Conservation (phyloP, 2,888 invertebrate genomes). For the Chalcosyrphus nemorum region DNA sequence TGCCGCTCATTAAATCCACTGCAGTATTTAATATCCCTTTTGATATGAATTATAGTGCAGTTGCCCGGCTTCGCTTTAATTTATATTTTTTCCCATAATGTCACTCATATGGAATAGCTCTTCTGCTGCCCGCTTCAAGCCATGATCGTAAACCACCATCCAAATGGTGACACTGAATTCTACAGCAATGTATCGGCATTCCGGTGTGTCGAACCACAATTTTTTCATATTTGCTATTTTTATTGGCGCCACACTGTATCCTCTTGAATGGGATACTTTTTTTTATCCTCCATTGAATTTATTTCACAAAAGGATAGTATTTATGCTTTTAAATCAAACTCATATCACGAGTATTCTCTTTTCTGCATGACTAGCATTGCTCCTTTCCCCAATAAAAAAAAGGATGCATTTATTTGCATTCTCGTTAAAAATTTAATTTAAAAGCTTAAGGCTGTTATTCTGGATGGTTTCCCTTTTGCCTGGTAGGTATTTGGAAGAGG, state of each 20-base stretch:
- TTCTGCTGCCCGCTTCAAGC: too few species aligned
- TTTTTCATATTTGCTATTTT: background rate
- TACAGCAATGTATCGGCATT: background rate
- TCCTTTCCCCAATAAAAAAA: background rate
- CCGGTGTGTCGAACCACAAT: background rate
- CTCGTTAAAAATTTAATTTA: background rate
- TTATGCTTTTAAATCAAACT: conserved; percentile 32
- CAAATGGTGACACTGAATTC: background rate
- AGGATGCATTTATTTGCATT: conserved; percentile 12
- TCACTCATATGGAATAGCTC: background rate
- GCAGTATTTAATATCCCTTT: background rate
- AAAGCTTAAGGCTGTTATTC: conserved; percentile 8
- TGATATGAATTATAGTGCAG: background rate
- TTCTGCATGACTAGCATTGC: conserved; percentile 5
- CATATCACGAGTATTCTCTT: conserved; percentile 33
- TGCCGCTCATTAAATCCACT: background rate
- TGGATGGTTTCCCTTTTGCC: background rate
- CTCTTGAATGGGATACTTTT: background rate
- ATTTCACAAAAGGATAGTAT: conserved; percentile 24
- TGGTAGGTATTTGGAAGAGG: background rate
- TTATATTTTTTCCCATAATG: conserved; percentile 1
- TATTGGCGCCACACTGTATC: background rate
- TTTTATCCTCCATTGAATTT: background rate
- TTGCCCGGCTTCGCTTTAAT: background rate
- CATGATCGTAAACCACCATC: background rate